Evolutionary conservation across 2,888 invertebrate genomes (phyloP).

Genomic region (Sinopyrophorus schimmeli): DNA sequence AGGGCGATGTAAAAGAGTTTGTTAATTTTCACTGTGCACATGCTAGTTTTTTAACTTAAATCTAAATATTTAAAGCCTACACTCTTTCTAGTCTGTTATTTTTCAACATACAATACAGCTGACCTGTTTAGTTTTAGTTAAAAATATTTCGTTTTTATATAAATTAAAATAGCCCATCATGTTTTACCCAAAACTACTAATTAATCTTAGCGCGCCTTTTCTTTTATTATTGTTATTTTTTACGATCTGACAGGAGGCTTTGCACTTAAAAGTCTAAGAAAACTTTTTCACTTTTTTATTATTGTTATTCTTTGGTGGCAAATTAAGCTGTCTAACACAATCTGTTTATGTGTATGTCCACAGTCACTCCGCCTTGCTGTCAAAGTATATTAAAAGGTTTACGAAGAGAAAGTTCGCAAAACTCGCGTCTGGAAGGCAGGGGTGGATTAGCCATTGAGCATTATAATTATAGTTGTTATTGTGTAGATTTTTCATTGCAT

Average conservation of each 20-base stretch:
- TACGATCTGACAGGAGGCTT: conserved; percentile 6
- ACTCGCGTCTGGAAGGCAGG: no score
- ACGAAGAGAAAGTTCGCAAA: neutral
- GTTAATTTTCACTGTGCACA: conserved; percentile 13
- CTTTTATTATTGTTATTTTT: neutral
- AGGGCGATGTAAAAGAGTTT: conserved; percentile 21
- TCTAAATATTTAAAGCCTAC: conserved; percentile 18
- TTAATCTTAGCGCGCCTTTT: neutral
- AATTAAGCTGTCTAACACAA: conserved; percentile 11
- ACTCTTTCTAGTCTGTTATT: conserved; percentile 9
- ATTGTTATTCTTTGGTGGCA: conserved; percentile 8
- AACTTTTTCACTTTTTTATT: conserved; percentile 8
- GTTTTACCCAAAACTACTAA: neutral
- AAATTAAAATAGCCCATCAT: neutral
- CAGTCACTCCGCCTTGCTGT: no score
- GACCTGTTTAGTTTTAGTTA: neutral
- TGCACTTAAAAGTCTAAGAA: conserved; percentile 8
- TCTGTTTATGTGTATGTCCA: no score
- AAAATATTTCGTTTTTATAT: neutral
- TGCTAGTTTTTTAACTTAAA: conserved; percentile 22
- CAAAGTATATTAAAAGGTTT: conserved; percentile 7
- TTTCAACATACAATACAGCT: conserved; percentile 10
- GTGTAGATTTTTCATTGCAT: no score
- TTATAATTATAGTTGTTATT: no score
- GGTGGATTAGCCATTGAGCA: no score